These are phyloP conservation scores for Punctoribates punctum DNA, from an alignment of 2,888 invertebrate species.

Conservation along the genomic window DNA sequence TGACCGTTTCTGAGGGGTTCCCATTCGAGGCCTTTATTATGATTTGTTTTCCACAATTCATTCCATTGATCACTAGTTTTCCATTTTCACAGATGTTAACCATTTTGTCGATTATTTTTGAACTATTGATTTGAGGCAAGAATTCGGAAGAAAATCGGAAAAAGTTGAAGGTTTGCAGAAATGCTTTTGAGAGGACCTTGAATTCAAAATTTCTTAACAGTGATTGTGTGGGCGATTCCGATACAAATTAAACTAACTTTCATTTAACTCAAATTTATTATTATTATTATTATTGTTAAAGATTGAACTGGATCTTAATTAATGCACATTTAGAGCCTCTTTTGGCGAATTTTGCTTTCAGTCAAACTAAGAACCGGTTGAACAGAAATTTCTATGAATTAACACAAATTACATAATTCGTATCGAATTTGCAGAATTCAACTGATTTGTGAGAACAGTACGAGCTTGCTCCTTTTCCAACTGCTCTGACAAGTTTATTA, in stretches of 20 bases:
- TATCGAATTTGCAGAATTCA: too few relatives aligned
- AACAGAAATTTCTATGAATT: neutral
- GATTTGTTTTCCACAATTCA: constrained; percentile 14
- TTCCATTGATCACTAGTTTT: constrained; percentile 3
- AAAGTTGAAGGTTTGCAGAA: neutral
- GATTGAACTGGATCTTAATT: neutral
- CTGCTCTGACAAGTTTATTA: neutral
- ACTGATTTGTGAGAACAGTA: too few relatives aligned
- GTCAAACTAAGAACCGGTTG: neutral
- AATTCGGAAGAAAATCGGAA: constrained; percentile 20
- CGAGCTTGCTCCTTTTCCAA: too few relatives aligned
- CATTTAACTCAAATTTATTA: neutral
- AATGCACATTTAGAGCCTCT: constrained; percentile 17
- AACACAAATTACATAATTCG: constrained; percentile 14
- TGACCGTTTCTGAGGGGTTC: neutral
- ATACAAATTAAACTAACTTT: neutral
- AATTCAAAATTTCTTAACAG: neutral
- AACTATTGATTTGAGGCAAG: neutral
- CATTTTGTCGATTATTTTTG: neutral
- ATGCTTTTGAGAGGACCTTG: neutral
- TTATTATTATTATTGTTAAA: neutral
- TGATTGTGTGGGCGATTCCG: constrained; percentile 28
- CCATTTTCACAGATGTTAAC: constrained; percentile 29
- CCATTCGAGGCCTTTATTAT: constrained; percentile 23
- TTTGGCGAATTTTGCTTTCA: neutral